Evolutionary conservation across 2,113 vertebrate species (phyloP), one percentile per base, ranked within the genome.

Genomic region (Chamaetylas fuelleborni): DNA sequence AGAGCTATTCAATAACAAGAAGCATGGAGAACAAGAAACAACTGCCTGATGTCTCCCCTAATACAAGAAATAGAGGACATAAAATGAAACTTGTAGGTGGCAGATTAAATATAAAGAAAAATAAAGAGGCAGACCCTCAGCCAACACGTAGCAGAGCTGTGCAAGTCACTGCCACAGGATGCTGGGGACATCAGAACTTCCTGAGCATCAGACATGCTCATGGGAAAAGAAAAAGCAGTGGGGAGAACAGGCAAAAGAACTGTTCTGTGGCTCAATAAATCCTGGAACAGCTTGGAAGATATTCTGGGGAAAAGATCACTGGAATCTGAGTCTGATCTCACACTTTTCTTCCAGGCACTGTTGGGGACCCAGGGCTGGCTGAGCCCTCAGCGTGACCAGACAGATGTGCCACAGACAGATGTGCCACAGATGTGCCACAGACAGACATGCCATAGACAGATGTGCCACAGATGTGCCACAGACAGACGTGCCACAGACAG

Each of bases 31-130:
- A 74, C 4, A 4, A 77, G 78, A 60, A 88, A 86, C 73, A 93
- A 56, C 81, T 67, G 70, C 28, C 78, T 93, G 70, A 61, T 76
- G 19, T 81, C 73, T 89, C 60, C 64, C 40, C 76, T 87, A 74
- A 91, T 78, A 94, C 33, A 79, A 89, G 96, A 92, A 91, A 81
- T 54, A 87, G 53, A 78, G 65, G 70, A 61, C 87, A 87, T 64
- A 87, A 82, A 93, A 93, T 82, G 73, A 91, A 96, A 90, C 84
- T 79, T 91, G 96, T 95, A 91, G 76, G 84, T 67, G 66, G 61
- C 69, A 89, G 77, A 87, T 91, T 81, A 91, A 92, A 95, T 73
- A 19, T 26, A 58, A 79, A 90, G 50, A 81, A 47, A 65, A 66
- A 43, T 70, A 70, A 51, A 65, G 66, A n/a, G 19, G 34, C 43